Percentiles rank a stretch among this genome's conserved stretches.
phyloP scores from a whole-genome alignment of 2,888 invertebrate genomes.

The Nomada ruficornis region DNA sequence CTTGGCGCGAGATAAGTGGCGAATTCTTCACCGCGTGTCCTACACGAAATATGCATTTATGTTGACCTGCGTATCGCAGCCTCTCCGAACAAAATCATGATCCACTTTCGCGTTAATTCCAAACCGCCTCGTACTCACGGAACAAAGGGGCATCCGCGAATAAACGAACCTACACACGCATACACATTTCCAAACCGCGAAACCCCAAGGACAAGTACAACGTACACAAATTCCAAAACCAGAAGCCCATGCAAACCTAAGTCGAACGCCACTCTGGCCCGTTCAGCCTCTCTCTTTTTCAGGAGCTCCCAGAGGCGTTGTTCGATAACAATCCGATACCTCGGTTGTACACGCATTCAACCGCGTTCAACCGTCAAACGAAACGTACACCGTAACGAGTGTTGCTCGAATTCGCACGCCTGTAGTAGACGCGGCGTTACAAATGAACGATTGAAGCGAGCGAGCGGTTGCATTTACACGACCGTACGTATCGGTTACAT shows the following conservation, averaged over 20 bases:
- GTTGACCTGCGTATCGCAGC: conserved; percentile 31
- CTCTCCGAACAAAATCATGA: conserved; percentile 7
- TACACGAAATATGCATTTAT: conserved; percentile 65
- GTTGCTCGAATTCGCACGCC: conserved; percentile 54
- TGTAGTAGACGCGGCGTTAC: conserved; percentile 27
- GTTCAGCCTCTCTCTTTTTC: conserved; percentile 50
- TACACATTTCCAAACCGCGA: too few species aligned
- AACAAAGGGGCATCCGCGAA: background rate
- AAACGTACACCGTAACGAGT: conserved; percentile 51
- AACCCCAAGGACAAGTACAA: too few species aligned
- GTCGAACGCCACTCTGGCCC: too few species aligned
- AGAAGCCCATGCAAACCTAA: too few species aligned
- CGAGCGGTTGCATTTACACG: conserved; percentile 66
- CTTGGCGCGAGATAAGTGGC: conserved; percentile 66
- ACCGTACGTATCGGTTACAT: conserved; percentile 72
- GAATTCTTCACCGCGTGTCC: conserved; percentile 54
- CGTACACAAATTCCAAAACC: too few species aligned
- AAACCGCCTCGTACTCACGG: background rate
- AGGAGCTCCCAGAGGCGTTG: conserved; percentile 47
- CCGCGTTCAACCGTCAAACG: conserved; percentile 29
- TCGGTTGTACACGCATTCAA: conserved; percentile 47
- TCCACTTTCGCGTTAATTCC: conserved; percentile 24
- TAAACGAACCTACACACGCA: background rate
- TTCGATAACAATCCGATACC: conserved; percentile 57
- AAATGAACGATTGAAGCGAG: conserved; percentile 55